Evolutionary conservation across 2,888 invertebrate species (phyloP).

Genomic region (Amphipoea oculea): DNA sequence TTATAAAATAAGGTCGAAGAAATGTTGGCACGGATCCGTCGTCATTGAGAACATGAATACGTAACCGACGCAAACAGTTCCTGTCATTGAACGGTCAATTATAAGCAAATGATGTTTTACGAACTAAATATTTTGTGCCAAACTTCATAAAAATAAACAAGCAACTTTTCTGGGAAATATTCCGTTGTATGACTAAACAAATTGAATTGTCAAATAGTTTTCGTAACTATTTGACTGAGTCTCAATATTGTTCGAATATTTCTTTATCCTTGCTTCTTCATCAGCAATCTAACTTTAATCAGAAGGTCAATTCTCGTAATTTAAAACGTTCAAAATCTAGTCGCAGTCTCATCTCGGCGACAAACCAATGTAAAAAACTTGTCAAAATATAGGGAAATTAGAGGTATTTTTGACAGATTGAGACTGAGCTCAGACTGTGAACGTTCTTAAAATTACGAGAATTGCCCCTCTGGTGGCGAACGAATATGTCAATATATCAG

Average conservation of each 20-base stretch:
- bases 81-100: slow-evolving; percentile 79
- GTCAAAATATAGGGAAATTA: no score
- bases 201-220: slow-evolving; percentile 3
- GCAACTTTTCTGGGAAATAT: slow-evolving; percentile 48
- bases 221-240: not conserved
- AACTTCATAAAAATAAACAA: slow-evolving; percentile 64
- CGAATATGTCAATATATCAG: no score
- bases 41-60: slow-evolving; percentile 72
- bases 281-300: not conserved
- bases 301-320: no score
- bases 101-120: slow-evolving; percentile 74
- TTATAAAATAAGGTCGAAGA: slow-evolving; percentile 84
- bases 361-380: no score
- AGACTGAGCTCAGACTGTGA: no score
- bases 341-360: no score
- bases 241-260: not conserved
- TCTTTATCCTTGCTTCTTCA: not conserved
- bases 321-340: no score
- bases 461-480: no score
- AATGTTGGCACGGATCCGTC: slow-evolving; percentile 84
- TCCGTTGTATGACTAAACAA: slow-evolving; percentile 23
- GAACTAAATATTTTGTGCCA: slow-evolving; percentile 65
- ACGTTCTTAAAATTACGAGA: no score
- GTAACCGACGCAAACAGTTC: slow-evolving; percentile 66
- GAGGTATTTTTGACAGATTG: no score